Percentiles rank a stretch among this genome's conserved stretches.
Evolutionary conservation across 2,797 vertebrate genomes (phyloP).

Genomic region (Micromesistius poutassou): DNA sequence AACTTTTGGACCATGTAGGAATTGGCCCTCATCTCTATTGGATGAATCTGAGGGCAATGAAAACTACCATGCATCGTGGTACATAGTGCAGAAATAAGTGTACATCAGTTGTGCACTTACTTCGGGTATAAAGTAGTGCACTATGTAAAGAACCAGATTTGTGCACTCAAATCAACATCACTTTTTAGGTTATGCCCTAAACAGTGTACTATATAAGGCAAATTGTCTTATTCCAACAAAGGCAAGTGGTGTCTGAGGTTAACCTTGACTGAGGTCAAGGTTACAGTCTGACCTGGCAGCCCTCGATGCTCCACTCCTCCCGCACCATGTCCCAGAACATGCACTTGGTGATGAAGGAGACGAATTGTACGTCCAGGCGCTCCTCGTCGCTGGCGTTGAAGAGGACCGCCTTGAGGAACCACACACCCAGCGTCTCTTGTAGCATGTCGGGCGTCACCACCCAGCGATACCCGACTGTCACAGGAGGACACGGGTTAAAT

Average conservation of each 20-base stretch:
- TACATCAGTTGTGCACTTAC: no score
- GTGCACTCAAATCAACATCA: no score
- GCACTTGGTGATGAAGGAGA: slow-evolving; percentile 61
- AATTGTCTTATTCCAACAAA: not conserved
- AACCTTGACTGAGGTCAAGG: no score
- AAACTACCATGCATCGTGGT: not conserved
- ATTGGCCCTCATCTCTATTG: no score
- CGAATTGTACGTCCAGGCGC: slow-evolving; percentile 43
- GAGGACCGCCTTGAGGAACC: slow-evolving; percentile 55
- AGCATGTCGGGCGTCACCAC: slow-evolving; percentile 71
- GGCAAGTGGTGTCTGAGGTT: not conserved
- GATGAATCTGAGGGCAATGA: not conserved
- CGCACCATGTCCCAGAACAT: slow-evolving; percentile 61
- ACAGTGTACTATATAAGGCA: not conserved
- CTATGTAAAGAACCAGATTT: no score
- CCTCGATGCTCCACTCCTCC: slow-evolving; percentile 57
- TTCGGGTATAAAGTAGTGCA: no score
- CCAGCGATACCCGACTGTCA: slow-evolving; percentile 66
- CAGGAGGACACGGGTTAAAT: slow-evolving; percentile 21
- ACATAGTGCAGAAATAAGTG: no score
- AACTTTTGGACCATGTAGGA: no score
- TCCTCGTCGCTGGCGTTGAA: slow-evolving; percentile 37
- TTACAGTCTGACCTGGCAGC: slow-evolving; percentile 61
- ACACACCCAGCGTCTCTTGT: slow-evolving; percentile 41
- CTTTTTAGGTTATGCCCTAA: not conserved